These are phyloP conservation scores for Phyllotreta cruciferae DNA, from an alignment of 2,888 invertebrate species.

Conservation along the genomic window DNA sequence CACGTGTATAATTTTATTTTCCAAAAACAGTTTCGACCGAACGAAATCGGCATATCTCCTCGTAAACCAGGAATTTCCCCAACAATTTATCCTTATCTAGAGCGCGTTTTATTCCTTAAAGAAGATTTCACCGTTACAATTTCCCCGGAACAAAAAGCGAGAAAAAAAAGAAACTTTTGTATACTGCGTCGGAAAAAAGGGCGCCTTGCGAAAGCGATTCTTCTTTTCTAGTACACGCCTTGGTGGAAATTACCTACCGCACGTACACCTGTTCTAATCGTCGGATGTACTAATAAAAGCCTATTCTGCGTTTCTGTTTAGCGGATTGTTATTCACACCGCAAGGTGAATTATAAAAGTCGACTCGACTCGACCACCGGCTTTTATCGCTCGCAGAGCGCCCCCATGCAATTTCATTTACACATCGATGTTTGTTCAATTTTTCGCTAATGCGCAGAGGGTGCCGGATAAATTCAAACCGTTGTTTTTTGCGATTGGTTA, in stretches of 20 bases:
- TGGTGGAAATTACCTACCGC: slow-evolving; percentile 34
- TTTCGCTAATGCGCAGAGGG: too few species aligned
- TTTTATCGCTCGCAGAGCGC: slow-evolving; percentile 6
- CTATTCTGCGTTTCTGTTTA: slow-evolving; percentile 32
- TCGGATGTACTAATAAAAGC: slow-evolving; percentile 33
- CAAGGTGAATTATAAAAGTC: slow-evolving; percentile 33
- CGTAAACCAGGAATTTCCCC: background rate
- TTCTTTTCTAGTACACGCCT: slow-evolving; percentile 22
- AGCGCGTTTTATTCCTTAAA: slow-evolving; percentile 10
- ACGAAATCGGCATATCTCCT: background rate
- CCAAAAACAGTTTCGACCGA: background rate
- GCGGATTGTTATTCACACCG: slow-evolving; percentile 38
- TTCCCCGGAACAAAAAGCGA: slow-evolving; percentile 6
- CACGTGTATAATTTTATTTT: background rate
- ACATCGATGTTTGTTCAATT: background rate
- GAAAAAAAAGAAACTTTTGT: slow-evolving; percentile 1
- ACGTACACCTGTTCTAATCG: slow-evolving; percentile 38
- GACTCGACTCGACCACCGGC: slow-evolving; percentile 1
- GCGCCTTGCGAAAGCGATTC: slow-evolving; percentile 9
- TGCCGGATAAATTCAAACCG: background rate
- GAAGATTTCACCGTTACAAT: slow-evolving; percentile 4
- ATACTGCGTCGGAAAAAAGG: slow-evolving; percentile 8
- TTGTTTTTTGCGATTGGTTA: background rate
- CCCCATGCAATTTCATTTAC: background rate
- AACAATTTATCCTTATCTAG: slow-evolving; percentile 13